Base-by-base conservation (phyloP, 2,888 invertebrate species). In the Graphium colonna region DNA sequence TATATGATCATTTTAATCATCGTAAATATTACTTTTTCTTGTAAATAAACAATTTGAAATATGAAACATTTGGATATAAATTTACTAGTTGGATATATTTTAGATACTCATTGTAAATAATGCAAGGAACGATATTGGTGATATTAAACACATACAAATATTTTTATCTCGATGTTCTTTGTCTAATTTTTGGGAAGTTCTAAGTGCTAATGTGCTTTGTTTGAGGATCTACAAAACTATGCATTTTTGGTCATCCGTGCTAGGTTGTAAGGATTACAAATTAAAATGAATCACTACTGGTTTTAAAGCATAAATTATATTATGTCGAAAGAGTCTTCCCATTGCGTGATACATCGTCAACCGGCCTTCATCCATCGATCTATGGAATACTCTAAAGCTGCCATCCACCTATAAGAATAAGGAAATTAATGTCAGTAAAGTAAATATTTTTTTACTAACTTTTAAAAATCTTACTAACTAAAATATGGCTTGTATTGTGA, bases 301-400 rank as follows among this genome's bases (percentile, higher is more conserved):
- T 58, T 55, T 61, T 64, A 65, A 60, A 63, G 63, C 58, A 65
- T 71, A 70, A 68, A 72, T 75, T 79, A 86, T 73, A 82, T 67
- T 71, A 76, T 74, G 62, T 82, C 77, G 65, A 79, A 81, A 52
- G 80, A 81, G 62, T 82, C 78, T 66, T 75, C 71, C 45, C 68
- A 71, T 52, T 60, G 60, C 9, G 69, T 61, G 43, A 64, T 63
- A 66, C 66, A 67, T 73, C 75, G 83, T 92, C 92, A 92, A 90
- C 93, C 92, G 68, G 95, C 94, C 85, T 95, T 95, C 89, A 95
- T 93, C 95, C 97, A 98, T 67, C 97, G 92, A 82, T 97, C 97
- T 86, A 98, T 97, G 55, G 97, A 97, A 79, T 97, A 97, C 81
- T 97, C 97, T 74, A 97, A 84, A 57, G 97, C 97, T 59, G 97